These are phyloP conservation scores for Sceloporus undulatus DNA, from an alignment of 2,113 vertebrate species.

Conservation along the genomic window DNA sequence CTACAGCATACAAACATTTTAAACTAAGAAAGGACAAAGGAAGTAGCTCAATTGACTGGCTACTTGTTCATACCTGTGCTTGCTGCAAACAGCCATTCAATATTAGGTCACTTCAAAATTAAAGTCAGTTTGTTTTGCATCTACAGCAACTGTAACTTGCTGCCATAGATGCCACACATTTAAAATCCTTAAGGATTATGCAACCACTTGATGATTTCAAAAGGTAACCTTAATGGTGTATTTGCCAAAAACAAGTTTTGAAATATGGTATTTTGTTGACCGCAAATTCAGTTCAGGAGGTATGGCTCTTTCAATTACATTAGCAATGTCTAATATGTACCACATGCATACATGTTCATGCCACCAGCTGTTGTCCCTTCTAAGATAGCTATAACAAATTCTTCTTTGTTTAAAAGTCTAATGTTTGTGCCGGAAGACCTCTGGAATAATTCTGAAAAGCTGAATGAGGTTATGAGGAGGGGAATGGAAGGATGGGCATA, in stretches of 20 bases:
- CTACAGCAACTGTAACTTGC: neutral
- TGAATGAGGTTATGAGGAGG: constrained; percentile 43
- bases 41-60: neutral
- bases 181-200: neutral
- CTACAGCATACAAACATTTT: neutral
- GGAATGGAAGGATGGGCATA: constrained; percentile 60
- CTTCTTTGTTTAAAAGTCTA: neutral
- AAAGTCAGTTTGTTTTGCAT: neutral
- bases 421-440: neutral
- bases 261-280: constrained; percentile 25
- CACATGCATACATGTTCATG: no score
- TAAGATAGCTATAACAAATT: neutral
- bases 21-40: neutral
- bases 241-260: constrained; percentile 46
- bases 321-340: neutral
- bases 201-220: constrained; percentile 43
- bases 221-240: constrained; percentile 55
- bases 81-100: constrained; percentile 4
- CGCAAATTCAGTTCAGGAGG: constrained; percentile 27
- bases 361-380: neutral
- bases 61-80: neutral
- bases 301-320: neutral
- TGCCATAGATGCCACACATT: neutral
- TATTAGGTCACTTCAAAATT: neutral
- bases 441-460: constrained; percentile 19